Conservation (phyloP, 2,797 vertebrate genomes). For the Scleropages formosus region DNA sequence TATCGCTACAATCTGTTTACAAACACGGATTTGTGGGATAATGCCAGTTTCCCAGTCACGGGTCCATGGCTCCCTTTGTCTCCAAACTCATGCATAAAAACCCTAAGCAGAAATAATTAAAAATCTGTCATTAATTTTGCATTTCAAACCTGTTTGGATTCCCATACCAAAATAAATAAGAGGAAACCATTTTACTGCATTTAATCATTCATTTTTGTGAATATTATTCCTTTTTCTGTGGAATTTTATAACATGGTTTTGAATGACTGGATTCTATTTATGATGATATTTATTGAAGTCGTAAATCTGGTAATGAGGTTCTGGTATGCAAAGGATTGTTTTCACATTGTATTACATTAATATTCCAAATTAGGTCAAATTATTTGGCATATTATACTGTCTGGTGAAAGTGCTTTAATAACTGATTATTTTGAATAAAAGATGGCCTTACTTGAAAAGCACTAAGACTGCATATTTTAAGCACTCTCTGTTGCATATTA, state of each 20-base stretch:
- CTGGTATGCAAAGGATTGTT: constrained; percentile 24
- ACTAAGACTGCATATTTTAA: constrained; percentile 22
- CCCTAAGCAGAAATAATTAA: constrained; percentile 47
- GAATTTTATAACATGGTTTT: constrained; percentile 23
- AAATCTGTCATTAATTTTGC: constrained; percentile 38
- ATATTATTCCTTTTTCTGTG: constrained; percentile 30
- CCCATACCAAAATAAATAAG: constrained; percentile 42
- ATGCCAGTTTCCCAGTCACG: constrained; percentile 39
- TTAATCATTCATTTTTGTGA: constrained; percentile 33
- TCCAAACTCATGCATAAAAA: constrained; percentile 45
- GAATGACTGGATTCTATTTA: constrained; percentile 27
- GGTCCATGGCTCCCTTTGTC: constrained; percentile 38
- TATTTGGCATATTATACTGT: constrained; percentile 20
- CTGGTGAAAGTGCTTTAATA: constrained; percentile 20
- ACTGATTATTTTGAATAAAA: constrained; percentile 24
- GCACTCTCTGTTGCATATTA: constrained; percentile 2
- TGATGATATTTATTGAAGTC: constrained; percentile 21
- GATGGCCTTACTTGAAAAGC: constrained; percentile 15
- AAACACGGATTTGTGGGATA: constrained; percentile 46
- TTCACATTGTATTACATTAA: constrained; percentile 27
- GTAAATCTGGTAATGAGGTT: constrained; percentile 12
- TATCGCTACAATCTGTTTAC: constrained; percentile 47
- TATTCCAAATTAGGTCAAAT: constrained; percentile 28
- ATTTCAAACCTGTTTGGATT: constrained; percentile 37
- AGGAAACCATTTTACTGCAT: constrained; percentile 38